Conservation (phyloP, 2,888 invertebrate genomes). For the Cosmopolites sordidus region DNA sequence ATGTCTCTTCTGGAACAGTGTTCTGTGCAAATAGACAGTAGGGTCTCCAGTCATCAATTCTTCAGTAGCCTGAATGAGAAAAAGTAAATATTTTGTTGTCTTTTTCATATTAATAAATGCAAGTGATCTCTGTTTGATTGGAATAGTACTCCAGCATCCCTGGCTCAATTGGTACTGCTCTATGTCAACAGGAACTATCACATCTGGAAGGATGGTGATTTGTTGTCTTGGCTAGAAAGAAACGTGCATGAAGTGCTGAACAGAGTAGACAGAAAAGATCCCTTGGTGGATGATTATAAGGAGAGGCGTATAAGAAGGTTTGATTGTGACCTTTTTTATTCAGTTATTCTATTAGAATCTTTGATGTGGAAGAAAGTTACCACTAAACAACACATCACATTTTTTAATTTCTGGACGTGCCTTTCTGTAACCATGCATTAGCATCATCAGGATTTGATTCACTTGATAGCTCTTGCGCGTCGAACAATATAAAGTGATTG, state of each 20-base stretch:
- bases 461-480: no score
- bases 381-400: no score
- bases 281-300: constrained; percentile 57
- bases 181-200: constrained; percentile 71
- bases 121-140: constrained; percentile 14
- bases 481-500: no score
- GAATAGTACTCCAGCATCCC: constrained; percentile 58
- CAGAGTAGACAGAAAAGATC: constrained; percentile 60
- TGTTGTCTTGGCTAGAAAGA: constrained; percentile 71
- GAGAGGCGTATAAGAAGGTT: constrained; percentile 60
- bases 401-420: no score
- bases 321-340: constrained; percentile 40
- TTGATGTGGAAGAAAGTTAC: no score
- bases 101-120: background rate
- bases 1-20: constrained; percentile 71
- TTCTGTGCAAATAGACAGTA: constrained; percentile 64
- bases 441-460: no score
- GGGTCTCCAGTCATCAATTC: constrained; percentile 55
- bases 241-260: constrained; percentile 64
- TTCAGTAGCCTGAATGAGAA: constrained; percentile 44
- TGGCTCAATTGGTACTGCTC: constrained; percentile 66
- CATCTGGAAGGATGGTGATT: constrained; percentile 73
- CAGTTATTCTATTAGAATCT: no score
- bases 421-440: no score
- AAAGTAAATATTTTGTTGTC: constrained; percentile 44